Evolutionary conservation across 2,797 vertebrate genomes (phyloP).

Genomic region (Lagorchestes hirsutus): DNA sequence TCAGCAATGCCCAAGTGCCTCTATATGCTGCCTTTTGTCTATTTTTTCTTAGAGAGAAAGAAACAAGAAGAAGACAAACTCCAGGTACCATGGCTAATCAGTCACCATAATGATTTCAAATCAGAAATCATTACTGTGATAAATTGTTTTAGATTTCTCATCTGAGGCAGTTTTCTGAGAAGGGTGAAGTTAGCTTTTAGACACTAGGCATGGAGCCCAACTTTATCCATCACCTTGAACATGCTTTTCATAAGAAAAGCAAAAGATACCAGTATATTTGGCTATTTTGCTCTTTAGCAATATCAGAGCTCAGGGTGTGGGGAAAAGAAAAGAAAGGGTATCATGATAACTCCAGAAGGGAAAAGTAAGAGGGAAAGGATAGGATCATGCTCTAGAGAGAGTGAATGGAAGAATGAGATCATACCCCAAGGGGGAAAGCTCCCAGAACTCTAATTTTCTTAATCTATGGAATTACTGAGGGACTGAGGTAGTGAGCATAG

Average conservation of each 20-base stretch:
- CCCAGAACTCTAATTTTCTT: not conserved
- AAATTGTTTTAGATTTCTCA: conserved; percentile 45
- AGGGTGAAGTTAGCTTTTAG: not conserved
- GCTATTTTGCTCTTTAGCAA: not conserved
- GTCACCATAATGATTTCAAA: conserved; percentile 25
- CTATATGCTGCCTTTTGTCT: not conserved
- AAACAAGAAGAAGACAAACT: not conserved
- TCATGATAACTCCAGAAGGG: not conserved
- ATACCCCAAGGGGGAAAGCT: not conserved
- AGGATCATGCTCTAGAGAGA: not conserved
- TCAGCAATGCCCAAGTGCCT: not conserved
- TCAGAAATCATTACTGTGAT: conserved; percentile 56
- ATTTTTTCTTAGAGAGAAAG: conserved; percentile 51
- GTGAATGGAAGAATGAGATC: not conserved
- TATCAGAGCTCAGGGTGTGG: not conserved
- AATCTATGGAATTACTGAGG: not conserved
- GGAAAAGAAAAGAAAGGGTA: not conserved
- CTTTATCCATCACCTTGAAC: not conserved
- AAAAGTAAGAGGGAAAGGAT: not conserved
- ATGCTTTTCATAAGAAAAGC: conserved; percentile 49
- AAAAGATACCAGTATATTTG: no score
- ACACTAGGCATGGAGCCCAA: not conserved
- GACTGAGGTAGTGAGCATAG: not conserved
- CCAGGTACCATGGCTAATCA: conserved; percentile 16
- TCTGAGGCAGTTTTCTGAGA: not conserved